These are phyloP conservation scores for Pogona vitticeps DNA, from an alignment of 2,113 vertebrate genomes.

Conservation along the genomic window DNA sequence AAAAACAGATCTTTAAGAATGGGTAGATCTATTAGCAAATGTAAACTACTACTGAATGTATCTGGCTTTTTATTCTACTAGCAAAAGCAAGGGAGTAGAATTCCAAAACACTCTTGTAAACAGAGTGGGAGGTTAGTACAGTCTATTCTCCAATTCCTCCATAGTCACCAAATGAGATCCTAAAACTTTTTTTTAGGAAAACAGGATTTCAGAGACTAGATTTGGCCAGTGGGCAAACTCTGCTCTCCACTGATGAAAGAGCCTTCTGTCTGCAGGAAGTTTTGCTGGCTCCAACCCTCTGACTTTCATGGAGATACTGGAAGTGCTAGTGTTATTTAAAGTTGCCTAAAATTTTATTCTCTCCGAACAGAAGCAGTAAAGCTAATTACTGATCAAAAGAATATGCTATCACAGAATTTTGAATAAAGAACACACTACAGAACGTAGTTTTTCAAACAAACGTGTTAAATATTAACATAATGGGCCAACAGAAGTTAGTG, in stretches of 20 bases:
- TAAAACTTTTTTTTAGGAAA: background rate
- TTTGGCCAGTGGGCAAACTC: background rate
- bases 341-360: slow-evolving; percentile 23
- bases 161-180: too few species aligned
- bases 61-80: background rate
- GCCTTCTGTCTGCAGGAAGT: background rate
- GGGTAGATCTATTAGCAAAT: background rate
- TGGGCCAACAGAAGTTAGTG: slow-evolving; percentile 49
- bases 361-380: slow-evolving; percentile 40
- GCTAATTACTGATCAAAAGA: slow-evolving; percentile 5
- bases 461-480: slow-evolving; percentile 62
- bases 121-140: background rate
- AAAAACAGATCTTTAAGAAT: slow-evolving; percentile 35
- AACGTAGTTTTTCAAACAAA: slow-evolving; percentile 25
- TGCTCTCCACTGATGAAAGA: background rate
- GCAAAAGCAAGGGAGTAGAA: background rate
- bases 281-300: background rate
- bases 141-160: background rate
- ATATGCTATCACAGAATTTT: slow-evolving; percentile 24
- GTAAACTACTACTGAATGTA: background rate
- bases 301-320: slow-evolving; percentile 10
- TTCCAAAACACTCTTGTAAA: background rate
- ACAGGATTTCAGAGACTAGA: background rate
- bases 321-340: slow-evolving; percentile 15
- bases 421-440: background rate